Percentiles rank a stretch among this genome's conserved stretches.
These are phyloP conservation scores for Poecilobothrus nobilitatus DNA, from an alignment of 2,888 invertebrate genomes.

Conservation along the genomic window DNA sequence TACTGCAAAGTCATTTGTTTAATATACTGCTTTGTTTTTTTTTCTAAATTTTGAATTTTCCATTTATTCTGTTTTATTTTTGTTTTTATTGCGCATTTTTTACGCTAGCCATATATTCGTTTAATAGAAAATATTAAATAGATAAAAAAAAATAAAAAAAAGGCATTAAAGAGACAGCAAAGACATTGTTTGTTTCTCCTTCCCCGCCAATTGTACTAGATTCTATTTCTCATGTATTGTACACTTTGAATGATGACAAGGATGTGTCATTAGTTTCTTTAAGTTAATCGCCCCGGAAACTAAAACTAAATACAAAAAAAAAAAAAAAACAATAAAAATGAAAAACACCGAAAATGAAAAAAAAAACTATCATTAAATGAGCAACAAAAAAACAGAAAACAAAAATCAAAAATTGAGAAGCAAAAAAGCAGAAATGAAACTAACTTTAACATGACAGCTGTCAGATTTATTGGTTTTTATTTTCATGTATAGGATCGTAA, in stretches of 20 bases:
- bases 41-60: too few species aligned
- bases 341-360: neutral
- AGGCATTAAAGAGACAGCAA: too few species aligned
- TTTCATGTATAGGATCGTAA: neutral
- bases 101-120: too few species aligned
- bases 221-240: too few species aligned
- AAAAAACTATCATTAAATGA: neutral
- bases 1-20: too few species aligned
- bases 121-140: too few species aligned
- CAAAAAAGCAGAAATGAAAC: neutral
- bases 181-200: too few species aligned
- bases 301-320: neutral
- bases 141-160: too few species aligned
- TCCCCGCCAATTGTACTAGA: too few species aligned
- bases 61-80: too few species aligned
- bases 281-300: neutral
- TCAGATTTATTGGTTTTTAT: neutral
- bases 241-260: neutral
- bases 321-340: neutral
- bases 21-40: too few species aligned
- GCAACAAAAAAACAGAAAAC: neutral
- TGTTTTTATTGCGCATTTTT: too few species aligned
- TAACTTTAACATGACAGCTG: neutral
- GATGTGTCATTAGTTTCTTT: neutral
- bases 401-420: neutral